phyloP scores from a whole-genome alignment of 2,113 vertebrate species.

The Burhinus oedicnemus region DNA sequence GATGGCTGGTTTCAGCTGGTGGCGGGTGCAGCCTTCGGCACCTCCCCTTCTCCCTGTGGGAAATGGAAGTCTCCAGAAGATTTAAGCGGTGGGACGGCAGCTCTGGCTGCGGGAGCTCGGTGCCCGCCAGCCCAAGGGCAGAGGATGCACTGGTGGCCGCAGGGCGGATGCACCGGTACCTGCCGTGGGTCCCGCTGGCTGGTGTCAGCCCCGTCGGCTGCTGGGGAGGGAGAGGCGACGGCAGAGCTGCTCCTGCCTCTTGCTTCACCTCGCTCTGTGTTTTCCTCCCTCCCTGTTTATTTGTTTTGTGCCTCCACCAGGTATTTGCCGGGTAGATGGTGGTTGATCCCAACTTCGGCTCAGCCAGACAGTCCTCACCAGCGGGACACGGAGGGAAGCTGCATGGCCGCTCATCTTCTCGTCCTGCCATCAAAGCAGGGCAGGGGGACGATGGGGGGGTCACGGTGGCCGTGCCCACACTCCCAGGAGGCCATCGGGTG shows the following conservation, averaged over 20 bases:
- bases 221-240: not conserved
- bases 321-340: not conserved
- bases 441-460: not conserved
- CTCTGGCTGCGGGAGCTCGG: not conserved
- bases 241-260: not conserved
- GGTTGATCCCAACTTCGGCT: not conserved
- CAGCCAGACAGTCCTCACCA: not conserved
- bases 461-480: too few relatives aligned
- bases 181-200: not conserved
- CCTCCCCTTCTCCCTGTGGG: too few relatives aligned
- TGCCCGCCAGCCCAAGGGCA: not conserved
- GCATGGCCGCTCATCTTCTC: rapidly evolving
- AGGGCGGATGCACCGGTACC: too few relatives aligned
- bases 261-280: not conserved
- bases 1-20: not conserved
- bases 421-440: not conserved
- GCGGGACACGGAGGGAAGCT: rapidly evolving
- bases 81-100: rapidly evolving
- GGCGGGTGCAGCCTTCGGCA: not conserved
- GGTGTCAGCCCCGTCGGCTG: not conserved
- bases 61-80: not conserved
- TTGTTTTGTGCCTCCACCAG: not conserved
- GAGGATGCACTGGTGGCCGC: not conserved
- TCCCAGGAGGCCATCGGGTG: not conserved
- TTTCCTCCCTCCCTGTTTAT: not conserved